phyloP scores from a whole-genome alignment of 2,113 vertebrate species.

The Tursiops truncatus region DNA sequence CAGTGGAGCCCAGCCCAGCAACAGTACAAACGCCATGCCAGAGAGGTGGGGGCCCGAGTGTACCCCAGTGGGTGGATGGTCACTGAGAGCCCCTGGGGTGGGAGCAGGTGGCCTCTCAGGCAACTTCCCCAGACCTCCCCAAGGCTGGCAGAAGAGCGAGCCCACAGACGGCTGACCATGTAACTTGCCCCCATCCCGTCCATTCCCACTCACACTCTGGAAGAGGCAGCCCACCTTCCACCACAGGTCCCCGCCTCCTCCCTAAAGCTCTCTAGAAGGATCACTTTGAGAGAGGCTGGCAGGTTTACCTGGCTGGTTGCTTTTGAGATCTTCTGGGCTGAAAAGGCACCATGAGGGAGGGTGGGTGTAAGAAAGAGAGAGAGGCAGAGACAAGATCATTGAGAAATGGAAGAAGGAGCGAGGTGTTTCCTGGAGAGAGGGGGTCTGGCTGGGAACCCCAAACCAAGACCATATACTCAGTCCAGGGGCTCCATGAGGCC shows the following conservation, averaged over 20 bases:
- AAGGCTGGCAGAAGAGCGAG: neutral
- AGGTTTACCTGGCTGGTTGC: neutral
- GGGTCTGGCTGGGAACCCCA: neutral
- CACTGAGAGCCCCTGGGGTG: neutral
- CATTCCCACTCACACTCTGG: neutral
- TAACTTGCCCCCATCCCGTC: neutral
- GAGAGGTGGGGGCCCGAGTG: neutral
- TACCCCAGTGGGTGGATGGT: neutral
- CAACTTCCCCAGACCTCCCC: neutral
- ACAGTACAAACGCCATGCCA: neutral
- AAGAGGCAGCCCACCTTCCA: neutral
- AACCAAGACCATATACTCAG: neutral
- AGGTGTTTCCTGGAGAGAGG: neutral
- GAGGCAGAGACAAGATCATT: neutral
- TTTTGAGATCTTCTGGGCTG: neutral
- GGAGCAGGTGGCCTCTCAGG: neutral
- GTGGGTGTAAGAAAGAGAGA: neutral
- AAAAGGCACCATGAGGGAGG: neutral
- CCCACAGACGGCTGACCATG: neutral
- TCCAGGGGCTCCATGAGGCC: neutral
- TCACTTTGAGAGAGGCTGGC: neutral
- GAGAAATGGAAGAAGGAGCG: neutral
- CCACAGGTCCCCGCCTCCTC: neutral
- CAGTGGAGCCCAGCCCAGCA: neutral
- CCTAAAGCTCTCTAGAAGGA: neutral